These are phyloP conservation scores for Apodemia mormo DNA, from an alignment of 2,888 invertebrate genomes.

Conservation along the genomic window DNA sequence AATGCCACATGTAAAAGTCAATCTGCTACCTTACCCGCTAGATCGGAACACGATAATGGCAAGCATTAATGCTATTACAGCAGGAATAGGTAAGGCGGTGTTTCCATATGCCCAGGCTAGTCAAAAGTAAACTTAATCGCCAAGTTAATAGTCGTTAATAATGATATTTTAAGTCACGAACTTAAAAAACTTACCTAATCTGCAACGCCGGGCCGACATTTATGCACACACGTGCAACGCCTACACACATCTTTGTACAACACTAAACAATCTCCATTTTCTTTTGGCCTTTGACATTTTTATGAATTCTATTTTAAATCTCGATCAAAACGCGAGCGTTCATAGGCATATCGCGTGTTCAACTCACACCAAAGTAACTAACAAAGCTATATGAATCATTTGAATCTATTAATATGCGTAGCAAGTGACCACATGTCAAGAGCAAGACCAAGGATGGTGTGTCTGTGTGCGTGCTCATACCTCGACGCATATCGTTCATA, in stretches of 20 bases:
- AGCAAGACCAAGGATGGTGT: conserved; percentile 62
- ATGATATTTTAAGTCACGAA: neutral
- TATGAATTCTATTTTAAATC: conserved; percentile 29
- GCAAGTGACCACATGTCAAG: conserved; percentile 78
- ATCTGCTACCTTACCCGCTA: too few species aligned
- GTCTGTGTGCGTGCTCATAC: conserved; percentile 46
- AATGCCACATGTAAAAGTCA: too few species aligned
- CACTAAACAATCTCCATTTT: conserved; percentile 32
- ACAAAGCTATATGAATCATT: conserved; percentile 69
- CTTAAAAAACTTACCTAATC: conserved; percentile 48
- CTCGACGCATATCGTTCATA: conserved; percentile 39
- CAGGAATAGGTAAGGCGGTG: too few species aligned
- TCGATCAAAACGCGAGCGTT: conserved; percentile 39
- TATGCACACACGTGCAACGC: conserved; percentile 43
- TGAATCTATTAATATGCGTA: conserved; percentile 77
- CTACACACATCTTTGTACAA: conserved; percentile 34
- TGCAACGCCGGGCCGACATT: conserved; percentile 56
- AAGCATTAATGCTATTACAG: too few species aligned
- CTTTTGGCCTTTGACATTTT: conserved; percentile 32
- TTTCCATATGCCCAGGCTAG: neutral
- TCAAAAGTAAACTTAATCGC: neutral
- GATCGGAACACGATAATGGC: too few species aligned
- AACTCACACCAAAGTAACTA: conserved; percentile 59
- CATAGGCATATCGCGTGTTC: conserved; percentile 63
- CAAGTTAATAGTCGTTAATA: neutral